A percentile compares a stretch with the other conserved stretches of the same genome.
Evolutionary conservation across 2,888 invertebrate species (phyloP).

Genomic region (Graphium colonna): DNA sequence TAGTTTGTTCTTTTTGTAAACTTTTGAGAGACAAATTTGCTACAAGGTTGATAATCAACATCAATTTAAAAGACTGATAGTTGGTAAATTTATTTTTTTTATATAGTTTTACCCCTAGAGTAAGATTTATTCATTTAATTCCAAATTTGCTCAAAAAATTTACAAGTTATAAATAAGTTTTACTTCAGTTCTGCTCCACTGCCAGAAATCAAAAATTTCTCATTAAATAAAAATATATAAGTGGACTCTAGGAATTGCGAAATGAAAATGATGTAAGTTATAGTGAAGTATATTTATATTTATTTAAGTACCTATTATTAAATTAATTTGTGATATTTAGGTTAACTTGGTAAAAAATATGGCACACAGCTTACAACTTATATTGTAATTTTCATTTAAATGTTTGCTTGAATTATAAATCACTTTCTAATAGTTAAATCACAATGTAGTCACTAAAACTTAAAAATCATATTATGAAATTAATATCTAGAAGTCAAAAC

Average conservation of each 20-base stretch:
- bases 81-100: constrained; percentile 75
- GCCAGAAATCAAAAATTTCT: constrained; percentile 36
- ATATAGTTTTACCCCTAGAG: constrained; percentile 78
- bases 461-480: background rate
- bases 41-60: constrained; percentile 76
- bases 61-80: constrained; percentile 82
- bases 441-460: background rate
- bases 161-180: constrained; percentile 41
- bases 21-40: constrained; percentile 74
- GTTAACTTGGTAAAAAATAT: background rate
- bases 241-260: constrained; percentile 38
- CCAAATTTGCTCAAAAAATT: constrained; percentile 75
- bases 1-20: constrained; percentile 61
- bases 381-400: background rate
- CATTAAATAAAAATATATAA: constrained; percentile 28
- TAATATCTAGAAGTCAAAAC: too few species aligned
- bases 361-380: constrained; percentile 5
- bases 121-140: constrained; percentile 71
- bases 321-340: constrained; percentile 16
- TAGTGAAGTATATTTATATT: constrained; percentile 2
- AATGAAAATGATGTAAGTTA: constrained; percentile 21
- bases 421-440: background rate
- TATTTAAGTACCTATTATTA: constrained; percentile 2
- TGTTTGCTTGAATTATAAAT: background rate
- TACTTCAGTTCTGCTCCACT: constrained; percentile 54